Percentiles rank a stretch among this genome's conserved stretches.
Conservation (phyloP, 1,140 invertebrate species). For the Lucilia sericata region DNA sequence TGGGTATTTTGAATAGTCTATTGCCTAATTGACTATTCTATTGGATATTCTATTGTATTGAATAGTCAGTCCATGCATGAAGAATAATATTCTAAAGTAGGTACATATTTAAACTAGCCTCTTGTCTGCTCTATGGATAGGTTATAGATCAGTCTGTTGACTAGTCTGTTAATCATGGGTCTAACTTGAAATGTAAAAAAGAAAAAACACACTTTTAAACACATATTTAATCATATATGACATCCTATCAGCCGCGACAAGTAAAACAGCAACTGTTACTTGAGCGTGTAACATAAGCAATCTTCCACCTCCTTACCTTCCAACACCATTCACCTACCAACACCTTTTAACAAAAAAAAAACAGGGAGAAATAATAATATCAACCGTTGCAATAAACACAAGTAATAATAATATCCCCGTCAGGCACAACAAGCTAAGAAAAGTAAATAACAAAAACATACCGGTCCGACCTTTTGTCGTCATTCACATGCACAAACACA, state of each 20-base stretch:
- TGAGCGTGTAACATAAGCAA: background rate
- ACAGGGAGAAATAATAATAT: background rate
- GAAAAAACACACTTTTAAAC: no score
- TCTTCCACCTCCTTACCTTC: background rate
- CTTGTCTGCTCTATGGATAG: no score
- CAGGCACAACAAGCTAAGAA: background rate
- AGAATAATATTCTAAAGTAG: no score
- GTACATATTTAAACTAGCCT: no score
- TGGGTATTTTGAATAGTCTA: no score
- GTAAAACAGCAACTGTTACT: background rate
- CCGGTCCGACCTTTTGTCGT: conserved; percentile 34
- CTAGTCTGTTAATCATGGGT: no score
- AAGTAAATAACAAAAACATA: background rate
- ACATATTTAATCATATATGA: background rate
- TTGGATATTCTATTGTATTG: no score
- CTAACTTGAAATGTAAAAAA: no score
- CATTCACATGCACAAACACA: background rate
- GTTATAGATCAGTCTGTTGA: no score
- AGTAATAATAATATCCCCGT: background rate
- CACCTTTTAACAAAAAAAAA: no score
- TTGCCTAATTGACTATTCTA: no score
- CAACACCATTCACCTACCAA: background rate
- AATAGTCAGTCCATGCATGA: no score
- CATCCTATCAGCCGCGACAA: background rate
- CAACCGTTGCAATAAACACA: background rate